phyloP scores from a whole-genome alignment of 2,797 vertebrate genomes.

The Pseudochromis fuscus region DNA sequence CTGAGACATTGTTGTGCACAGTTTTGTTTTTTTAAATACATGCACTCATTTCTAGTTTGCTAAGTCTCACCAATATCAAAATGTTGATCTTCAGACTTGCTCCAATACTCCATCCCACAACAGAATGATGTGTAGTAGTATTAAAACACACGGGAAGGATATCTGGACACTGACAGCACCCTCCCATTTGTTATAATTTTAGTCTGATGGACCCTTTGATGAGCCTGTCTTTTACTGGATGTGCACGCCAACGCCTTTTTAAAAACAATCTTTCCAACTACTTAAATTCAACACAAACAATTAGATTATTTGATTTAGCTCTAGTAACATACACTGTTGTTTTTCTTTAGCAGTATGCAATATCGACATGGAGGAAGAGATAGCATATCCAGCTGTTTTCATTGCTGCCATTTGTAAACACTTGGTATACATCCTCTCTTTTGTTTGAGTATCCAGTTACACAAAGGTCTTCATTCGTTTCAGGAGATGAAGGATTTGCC shows the following conservation, averaged over 20 bases:
- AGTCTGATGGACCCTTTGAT: background rate
- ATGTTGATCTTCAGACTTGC: too few relatives aligned
- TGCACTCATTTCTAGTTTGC: too few relatives aligned
- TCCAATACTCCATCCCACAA: too few relatives aligned
- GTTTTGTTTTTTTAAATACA: too few relatives aligned
- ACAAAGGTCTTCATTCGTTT: conserved; percentile 35
- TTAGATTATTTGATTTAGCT: conserved; percentile 21
- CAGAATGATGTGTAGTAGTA: background rate
- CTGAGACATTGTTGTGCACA: too few relatives aligned
- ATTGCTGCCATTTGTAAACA: conserved; percentile 2
- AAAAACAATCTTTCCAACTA: conserved; percentile 23
- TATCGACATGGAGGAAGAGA: conserved; percentile 14
- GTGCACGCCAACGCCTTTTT: conserved; percentile 1
- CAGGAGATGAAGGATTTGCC: conserved; percentile 6
- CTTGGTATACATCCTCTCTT: conserved; percentile 35
- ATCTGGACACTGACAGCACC: background rate
- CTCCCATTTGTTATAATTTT: background rate
- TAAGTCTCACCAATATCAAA: too few relatives aligned
- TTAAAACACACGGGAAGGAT: conserved; percentile 12
- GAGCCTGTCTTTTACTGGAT: conserved; percentile 1
- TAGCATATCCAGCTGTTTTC: conserved; percentile 20
- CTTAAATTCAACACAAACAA: conserved; percentile 18
- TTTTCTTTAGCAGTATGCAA: conserved; percentile 15
- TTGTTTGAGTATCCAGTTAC: conserved; percentile 61
- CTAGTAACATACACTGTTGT: background rate